phyloP scores from a whole-genome alignment of 2,113 vertebrate species.

The Gymnobelideus leadbeateri region DNA sequence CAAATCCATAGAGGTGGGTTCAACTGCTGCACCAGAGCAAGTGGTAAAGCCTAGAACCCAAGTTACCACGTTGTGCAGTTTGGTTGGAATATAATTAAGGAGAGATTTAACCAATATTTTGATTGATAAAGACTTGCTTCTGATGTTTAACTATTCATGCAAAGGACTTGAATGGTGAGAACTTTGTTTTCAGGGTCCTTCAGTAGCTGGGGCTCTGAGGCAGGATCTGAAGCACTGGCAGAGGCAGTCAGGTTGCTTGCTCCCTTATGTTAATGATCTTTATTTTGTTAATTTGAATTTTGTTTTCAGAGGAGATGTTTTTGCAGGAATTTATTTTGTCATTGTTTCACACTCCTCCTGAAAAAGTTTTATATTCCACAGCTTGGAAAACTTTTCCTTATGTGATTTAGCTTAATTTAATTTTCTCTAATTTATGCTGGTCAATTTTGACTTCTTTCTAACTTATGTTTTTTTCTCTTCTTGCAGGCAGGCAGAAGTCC shows the following conservation, averaged over 20 bases:
- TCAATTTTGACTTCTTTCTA: slow-evolving; percentile 60
- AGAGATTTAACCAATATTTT: neutral
- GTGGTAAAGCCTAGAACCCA: neutral
- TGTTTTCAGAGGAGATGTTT: neutral
- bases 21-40: neutral
- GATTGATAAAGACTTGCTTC: neutral
- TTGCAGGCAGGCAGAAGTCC: slow-evolving; percentile 99
- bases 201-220: neutral
- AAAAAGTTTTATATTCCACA: neutral
- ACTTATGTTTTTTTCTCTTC: slow-evolving; percentile 63
- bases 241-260: neutral
- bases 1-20: neutral
- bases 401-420: slow-evolving; percentile 10
- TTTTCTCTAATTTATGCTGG: slow-evolving; percentile 39
- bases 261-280: neutral
- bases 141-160: neutral
- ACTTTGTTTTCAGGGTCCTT: neutral
- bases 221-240: neutral
- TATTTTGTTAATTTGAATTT: neutral
- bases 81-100: neutral
- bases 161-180: neutral
- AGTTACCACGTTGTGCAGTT: neutral
- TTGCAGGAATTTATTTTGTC: neutral
- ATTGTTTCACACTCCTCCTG: neutral
- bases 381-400: neutral